Base-by-base conservation (phyloP, 2,888 invertebrate species). In the Papilio protenor region DNA sequence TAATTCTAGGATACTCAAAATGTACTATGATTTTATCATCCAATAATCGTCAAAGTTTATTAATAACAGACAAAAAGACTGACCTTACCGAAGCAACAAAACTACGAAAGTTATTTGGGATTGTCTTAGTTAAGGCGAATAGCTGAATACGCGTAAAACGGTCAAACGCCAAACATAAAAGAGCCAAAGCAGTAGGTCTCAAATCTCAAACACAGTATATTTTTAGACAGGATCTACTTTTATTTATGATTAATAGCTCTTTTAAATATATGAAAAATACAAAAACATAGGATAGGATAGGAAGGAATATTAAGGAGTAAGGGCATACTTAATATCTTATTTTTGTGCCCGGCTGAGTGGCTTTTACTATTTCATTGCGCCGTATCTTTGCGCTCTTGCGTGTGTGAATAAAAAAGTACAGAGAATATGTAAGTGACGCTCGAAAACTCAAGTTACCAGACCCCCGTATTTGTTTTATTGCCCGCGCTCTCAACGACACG, bases 351-450 rank as follows among this genome's bases (percentile, higher is more conserved):
- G 57, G 57, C 77, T 77, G 73, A 77, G 69, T 73, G 69, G 73
- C 69, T 89, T 88, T 87, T 89, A 84, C 86, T 82, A 82, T 81
- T 81, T 81, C 79, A 78, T 61, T 71, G 74, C 59, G 64, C 70
- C 70, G 77, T 75, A 78, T 74, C 70, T 75, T 70, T 77, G 49
- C 70, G 40, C 74, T 77, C 70, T 47, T 78, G 75, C 75, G 78
- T 78, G 75, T 75, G 78, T 78, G 75, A 78, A 78, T 78, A 78
- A 75, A 75, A 78, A 72, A 78, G 33, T 78, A 78, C 75, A 73
- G 78, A 73, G 78, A 72, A 75, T 78, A 75, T 66, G 72, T 75
- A 75, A 75, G 78, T 66, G 45, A 75, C 64, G 18, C 64, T 47
- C 47, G 57, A 57, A 75, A 75, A 52, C 70, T 49, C 75, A 71